A percentile compares a stretch with the other conserved stretches of the same genome.
phyloP scores from a whole-genome alignment of 2,797 vertebrate genomes.

The Gephyroberyx darwinii region DNA sequence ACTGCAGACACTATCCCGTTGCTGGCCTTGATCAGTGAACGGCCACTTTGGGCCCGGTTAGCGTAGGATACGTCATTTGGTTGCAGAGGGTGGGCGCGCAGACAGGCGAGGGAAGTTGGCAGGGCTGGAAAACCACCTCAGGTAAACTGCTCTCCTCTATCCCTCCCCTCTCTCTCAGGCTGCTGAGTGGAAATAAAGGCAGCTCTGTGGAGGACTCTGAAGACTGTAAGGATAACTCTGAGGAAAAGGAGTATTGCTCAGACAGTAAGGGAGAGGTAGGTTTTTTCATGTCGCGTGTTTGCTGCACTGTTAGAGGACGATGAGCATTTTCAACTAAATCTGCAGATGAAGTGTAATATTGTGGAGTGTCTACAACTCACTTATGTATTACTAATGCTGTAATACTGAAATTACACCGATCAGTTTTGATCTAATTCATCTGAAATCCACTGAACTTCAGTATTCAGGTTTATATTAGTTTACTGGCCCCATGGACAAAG shows the following conservation, averaged over 20 bases:
- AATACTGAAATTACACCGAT: not conserved
- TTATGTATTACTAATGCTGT: no score
- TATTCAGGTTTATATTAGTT: not conserved
- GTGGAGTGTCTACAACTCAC: no score
- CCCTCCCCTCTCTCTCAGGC: conserved; percentile 59
- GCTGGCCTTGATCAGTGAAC: no score
- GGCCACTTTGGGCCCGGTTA: not conserved
- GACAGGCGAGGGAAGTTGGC: not conserved
- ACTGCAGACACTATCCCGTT: no score
- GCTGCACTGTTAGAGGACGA: not conserved
- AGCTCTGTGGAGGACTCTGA: conserved; percentile 53
- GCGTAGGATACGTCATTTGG: not conserved
- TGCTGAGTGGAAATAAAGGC: conserved; percentile 66
- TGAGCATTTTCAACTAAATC: no score
- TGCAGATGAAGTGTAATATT: no score
- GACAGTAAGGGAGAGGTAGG: conserved; percentile 73
- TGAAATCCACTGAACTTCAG: not conserved
- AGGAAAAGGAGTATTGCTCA: conserved; percentile 61
- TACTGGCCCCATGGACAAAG: not conserved
- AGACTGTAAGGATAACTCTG: conserved; percentile 50
- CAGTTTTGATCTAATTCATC: not conserved
- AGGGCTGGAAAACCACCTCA: not conserved
- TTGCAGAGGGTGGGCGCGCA: conserved; percentile 13
- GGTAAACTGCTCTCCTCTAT: conserved; percentile 17
- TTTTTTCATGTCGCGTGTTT: conserved; percentile 8